Percentiles rank a stretch among this genome's conserved stretches.
phyloP scores from a whole-genome alignment of 2,113 vertebrate genomes.

The Tragelaphus scriptus region DNA sequence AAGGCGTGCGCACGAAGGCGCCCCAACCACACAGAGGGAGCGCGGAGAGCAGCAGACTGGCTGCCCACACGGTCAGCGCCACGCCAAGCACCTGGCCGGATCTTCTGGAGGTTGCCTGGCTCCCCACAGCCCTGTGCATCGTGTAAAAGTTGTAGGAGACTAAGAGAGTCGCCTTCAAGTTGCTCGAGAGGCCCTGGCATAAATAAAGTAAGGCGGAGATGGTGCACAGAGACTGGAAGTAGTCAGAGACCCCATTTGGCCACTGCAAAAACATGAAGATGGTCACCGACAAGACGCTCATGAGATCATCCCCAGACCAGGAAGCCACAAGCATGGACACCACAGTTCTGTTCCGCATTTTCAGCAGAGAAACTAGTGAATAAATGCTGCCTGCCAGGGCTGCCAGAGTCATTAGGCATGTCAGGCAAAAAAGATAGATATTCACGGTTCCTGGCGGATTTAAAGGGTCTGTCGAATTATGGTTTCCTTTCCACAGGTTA shows the following conservation, averaged over 20 bases:
- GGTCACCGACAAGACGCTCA: conserved; percentile 86
- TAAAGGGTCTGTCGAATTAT: conserved; percentile 68
- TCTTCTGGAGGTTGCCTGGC: conserved; percentile 70
- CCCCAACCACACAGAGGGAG: conserved; percentile 94
- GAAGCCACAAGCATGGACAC: conserved; percentile 91
- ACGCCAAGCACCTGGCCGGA: conserved; percentile 52
- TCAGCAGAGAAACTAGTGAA: conserved; percentile 86
- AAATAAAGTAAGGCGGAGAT: conserved; percentile 90
- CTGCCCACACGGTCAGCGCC: conserved; percentile 81
- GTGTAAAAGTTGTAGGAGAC: conserved; percentile 92
- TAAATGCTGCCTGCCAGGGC: conserved; percentile 88
- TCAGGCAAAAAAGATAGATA: conserved; percentile 86
- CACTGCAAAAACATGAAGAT: conserved; percentile 90
- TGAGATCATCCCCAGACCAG: conserved; percentile 91
- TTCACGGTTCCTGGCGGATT: conserved; percentile 77
- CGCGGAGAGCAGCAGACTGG: conserved; percentile 86
- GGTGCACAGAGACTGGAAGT: conserved; percentile 84
- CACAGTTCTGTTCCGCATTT: conserved; percentile 83
- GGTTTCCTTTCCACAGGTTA: conserved; percentile 72
- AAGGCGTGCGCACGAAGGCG: conserved; percentile 83
- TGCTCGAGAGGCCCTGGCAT: conserved; percentile 94
- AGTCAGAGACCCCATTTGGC: conserved; percentile 69
- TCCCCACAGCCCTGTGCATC: conserved; percentile 72
- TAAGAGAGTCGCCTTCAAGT: conserved; percentile 91
- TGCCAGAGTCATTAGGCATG: conserved; percentile 80